These are phyloP conservation scores for Aphrophora alni DNA, from an alignment of 2,888 invertebrate genomes.

Conservation along the genomic window DNA sequence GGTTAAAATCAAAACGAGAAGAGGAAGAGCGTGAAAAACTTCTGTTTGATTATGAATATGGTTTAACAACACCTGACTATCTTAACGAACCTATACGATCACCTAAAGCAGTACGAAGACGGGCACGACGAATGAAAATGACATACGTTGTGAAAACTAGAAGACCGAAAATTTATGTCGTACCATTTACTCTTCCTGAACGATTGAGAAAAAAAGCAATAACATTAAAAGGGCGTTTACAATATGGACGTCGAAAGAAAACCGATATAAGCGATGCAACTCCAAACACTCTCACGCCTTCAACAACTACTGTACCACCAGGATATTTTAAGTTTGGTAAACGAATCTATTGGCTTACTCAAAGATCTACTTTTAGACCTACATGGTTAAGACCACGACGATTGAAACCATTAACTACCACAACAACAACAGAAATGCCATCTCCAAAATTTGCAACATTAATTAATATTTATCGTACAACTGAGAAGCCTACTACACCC, in stretches of 20 bases:
- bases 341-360: not conserved
- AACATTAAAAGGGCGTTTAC: not conserved
- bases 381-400: not conserved
- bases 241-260: not conserved
- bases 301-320: not conserved
- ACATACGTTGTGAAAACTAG: not conserved
- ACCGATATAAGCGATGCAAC: not conserved
- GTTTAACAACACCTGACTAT: not conserved
- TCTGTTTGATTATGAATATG: not conserved
- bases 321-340: not conserved
- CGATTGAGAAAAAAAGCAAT: not conserved
- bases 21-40: not conserved
- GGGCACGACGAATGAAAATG: not conserved
- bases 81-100: not conserved
- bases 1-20: not conserved
- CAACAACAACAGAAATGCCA: not conserved
- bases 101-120: not conserved
- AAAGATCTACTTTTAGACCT: not conserved
- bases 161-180: not conserved
- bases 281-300: not conserved
- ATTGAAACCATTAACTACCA: not conserved
- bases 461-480: not conserved
- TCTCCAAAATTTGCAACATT: slow-evolving; percentile 2
- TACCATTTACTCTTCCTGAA: not conserved
- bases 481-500: not conserved